phyloP scores from a whole-genome alignment of 2,113 vertebrate species.

The Elephantulus edwardii region DNA sequence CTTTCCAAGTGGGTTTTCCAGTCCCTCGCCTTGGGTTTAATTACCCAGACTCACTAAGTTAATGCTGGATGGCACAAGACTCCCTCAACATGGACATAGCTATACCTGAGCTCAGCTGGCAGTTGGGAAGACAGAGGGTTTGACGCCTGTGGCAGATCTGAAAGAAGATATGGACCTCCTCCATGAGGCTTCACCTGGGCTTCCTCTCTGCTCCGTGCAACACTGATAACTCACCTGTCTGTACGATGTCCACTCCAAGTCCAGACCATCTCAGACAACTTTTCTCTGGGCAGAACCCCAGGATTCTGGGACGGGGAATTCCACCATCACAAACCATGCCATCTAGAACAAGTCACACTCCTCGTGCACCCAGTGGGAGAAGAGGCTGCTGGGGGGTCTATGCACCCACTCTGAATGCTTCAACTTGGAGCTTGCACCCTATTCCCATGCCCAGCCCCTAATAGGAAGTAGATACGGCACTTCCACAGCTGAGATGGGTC shows the following conservation, averaged over 20 bases:
- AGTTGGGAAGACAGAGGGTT: not conserved
- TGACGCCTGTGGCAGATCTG: no score
- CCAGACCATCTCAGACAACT: rapidly evolving
- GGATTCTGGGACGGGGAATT: not conserved
- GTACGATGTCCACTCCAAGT: no score
- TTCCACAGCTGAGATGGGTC: not conserved
- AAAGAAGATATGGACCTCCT: not conserved
- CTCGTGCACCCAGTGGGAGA: not conserved
- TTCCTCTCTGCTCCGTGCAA: not conserved
- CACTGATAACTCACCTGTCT: not conserved
- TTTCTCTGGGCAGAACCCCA: not conserved
- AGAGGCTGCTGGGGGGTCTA: not conserved
- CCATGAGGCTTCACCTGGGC: rapidly evolving
- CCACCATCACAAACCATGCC: not conserved
- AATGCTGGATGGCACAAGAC: no score
- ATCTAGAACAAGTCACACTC: not conserved
- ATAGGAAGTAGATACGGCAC: not conserved
- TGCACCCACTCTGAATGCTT: no score
- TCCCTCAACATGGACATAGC: no score
- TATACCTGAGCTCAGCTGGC: not conserved
- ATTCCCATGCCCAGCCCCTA: not conserved
- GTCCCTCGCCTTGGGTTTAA: not conserved
- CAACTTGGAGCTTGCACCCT: not conserved
- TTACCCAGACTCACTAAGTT: no score
- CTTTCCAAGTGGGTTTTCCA: not conserved